These are phyloP conservation scores for Drosophila lacteicornis DNA, from an alignment of 1,140 invertebrate species.

Conservation along the genomic window DNA sequence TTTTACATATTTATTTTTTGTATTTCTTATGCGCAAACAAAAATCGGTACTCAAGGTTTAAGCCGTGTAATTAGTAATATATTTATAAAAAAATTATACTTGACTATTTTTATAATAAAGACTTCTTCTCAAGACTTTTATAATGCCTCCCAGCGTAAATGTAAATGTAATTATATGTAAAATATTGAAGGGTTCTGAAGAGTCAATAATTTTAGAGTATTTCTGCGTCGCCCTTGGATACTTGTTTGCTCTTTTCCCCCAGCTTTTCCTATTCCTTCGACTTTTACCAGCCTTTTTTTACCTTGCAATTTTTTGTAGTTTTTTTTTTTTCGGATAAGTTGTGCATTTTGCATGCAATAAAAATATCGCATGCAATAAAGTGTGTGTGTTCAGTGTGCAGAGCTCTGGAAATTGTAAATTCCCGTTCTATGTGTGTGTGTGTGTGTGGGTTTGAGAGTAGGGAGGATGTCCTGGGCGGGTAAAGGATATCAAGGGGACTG, in stretches of 20 bases:
- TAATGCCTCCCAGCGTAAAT: too few relatives aligned
- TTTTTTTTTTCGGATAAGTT: constrained; percentile 22
- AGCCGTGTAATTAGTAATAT: too few relatives aligned
- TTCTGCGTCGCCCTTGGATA: background rate
- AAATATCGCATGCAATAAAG: constrained; percentile 79
- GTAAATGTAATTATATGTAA: too few relatives aligned
- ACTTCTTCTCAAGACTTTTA: too few relatives aligned
- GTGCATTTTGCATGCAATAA: constrained; percentile 78
- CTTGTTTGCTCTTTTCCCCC: too few relatives aligned
- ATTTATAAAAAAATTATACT: too few relatives aligned
- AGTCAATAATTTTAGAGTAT: background rate
- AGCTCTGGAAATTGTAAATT: constrained; percentile 80
- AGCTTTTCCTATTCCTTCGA: background rate
- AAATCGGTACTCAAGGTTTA: too few relatives aligned
- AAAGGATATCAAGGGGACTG: constrained; percentile 5
- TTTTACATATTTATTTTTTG: too few relatives aligned
- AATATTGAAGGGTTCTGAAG: too few relatives aligned
- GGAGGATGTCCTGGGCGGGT: background rate
- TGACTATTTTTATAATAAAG: too few relatives aligned
- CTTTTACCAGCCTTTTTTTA: constrained; percentile 2
- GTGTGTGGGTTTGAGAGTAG: constrained; percentile 1
- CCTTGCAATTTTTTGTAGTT: constrained; percentile 11
- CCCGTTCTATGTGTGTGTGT: constrained; percentile 47
- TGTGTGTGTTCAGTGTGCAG: constrained; percentile 63
- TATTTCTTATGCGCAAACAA: too few relatives aligned